These are phyloP conservation scores for Hydrozoanthus tunicans DNA, from an alignment of 64 coral and sea anemone genomes.

Conservation along the genomic window DNA sequence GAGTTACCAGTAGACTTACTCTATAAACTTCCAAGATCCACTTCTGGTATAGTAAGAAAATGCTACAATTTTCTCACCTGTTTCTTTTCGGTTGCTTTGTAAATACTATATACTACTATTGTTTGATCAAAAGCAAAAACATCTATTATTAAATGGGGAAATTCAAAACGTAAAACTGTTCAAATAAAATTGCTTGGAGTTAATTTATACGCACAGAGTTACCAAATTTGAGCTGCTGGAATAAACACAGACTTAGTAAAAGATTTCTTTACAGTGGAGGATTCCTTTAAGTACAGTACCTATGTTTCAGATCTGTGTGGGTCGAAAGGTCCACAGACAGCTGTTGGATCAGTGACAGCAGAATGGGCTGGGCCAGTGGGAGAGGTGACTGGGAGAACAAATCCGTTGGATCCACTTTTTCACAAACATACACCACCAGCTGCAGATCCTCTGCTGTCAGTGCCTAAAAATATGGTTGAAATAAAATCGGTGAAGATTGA, in stretches of 20 bases:
- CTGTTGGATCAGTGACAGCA: conserved; percentile 95
- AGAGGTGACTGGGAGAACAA: conserved; percentile 77
- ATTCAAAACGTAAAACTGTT: too few relatives aligned
- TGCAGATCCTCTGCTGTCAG: conserved; percentile 90
- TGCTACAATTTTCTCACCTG: neutral
- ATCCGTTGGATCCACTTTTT: conserved; percentile 59
- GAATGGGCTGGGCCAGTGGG: conserved; percentile 77
- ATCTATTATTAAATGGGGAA: too few relatives aligned
- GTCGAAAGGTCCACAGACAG: conserved; percentile 87
- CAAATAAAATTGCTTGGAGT: too few relatives aligned
- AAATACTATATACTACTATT: too few relatives aligned
- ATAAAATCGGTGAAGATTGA: neutral
- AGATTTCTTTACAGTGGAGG: too few relatives aligned
- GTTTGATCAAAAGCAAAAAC: too few relatives aligned
- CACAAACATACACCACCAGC: conserved; percentile 83
- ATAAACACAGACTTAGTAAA: too few relatives aligned
- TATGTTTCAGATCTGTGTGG: conserved; percentile 92
- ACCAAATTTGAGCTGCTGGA: too few relatives aligned
- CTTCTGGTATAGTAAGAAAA: neutral
- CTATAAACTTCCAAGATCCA: too few relatives aligned
- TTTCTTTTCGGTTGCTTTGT: too few relatives aligned
- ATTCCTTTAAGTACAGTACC: conserved; percentile 23
- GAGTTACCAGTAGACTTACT: too few relatives aligned
- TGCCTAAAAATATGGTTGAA: conserved; percentile 56
- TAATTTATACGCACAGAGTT: too few relatives aligned